These are phyloP conservation scores for Aspidoscelis tigris DNA, from an alignment of 2,113 vertebrate genomes.

Conservation along the genomic window DNA sequence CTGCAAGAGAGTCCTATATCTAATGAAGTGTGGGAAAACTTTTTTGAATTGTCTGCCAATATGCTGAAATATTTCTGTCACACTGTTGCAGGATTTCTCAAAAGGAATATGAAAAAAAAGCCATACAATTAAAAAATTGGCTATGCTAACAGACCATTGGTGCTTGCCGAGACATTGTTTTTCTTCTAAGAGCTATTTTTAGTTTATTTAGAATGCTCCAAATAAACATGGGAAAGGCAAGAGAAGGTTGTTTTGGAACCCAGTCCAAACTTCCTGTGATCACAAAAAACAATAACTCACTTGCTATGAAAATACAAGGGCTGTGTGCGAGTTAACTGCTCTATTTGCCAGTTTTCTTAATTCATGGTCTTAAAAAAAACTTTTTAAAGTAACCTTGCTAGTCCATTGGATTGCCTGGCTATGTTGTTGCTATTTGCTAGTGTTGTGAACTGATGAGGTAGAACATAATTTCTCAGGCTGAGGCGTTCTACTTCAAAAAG, in stretches of 20 bases:
- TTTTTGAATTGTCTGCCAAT: neutral
- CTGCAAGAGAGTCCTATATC: neutral
- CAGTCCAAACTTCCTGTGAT: neutral
- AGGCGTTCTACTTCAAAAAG: conserved; percentile 5
- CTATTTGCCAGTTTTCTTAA: neutral
- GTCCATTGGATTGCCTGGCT: no score
- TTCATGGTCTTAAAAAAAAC: neutral
- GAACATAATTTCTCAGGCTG: neutral
- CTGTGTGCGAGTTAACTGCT: neutral
- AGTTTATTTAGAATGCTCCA: neutral
- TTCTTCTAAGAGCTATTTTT: neutral
- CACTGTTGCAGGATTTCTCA: neutral
- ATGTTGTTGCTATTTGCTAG: neutral
- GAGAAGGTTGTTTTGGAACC: neutral
- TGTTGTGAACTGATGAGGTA: neutral
- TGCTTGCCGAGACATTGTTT: neutral
- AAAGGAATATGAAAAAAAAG: neutral
- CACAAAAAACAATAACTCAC: neutral
- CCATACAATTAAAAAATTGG: neutral
- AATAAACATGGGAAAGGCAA: neutral
- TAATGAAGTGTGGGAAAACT: neutral
- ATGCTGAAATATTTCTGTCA: neutral
- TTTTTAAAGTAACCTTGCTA: neutral
- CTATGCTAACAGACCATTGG: neutral
- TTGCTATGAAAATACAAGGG: neutral